Evolutionary conservation across 2,888 invertebrate species (phyloP).

Genomic region (Escarpia spicata): DNA sequence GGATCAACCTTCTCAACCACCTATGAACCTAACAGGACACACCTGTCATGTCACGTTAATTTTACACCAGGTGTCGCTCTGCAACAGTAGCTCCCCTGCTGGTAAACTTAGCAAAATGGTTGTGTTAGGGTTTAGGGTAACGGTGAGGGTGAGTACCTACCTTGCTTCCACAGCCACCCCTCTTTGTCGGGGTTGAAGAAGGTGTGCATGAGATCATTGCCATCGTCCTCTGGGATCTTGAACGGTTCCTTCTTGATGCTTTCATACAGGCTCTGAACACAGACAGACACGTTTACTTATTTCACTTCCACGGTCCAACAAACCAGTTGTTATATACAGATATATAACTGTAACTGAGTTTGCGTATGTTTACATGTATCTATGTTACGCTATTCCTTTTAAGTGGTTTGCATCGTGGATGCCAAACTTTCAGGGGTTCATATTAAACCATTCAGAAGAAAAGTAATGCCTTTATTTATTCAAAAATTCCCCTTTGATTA

Average conservation of each 20-base stretch:
- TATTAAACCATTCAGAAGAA: no score
- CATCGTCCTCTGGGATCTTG: slow-evolving; percentile 99
- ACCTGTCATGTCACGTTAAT: neutral
- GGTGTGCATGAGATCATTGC: slow-evolving; percentile 98
- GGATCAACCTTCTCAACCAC: neutral
- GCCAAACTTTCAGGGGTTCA: no score
- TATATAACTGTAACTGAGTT: no score
- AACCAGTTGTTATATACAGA: no score
- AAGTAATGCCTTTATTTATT: no score
- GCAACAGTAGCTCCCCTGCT: neutral
- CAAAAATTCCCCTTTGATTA: no score
- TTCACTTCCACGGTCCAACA: no score
- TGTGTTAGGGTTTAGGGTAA: neutral
- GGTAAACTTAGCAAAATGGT: neutral
- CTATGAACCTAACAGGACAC: neutral
- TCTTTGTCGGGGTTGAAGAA: slow-evolving; percentile 99
- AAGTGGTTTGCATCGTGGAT: no score
- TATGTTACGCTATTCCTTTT: no score
- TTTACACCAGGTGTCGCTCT: neutral
- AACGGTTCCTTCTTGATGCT: slow-evolving; percentile 99
- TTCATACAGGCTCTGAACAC: slow-evolving; percentile 87
- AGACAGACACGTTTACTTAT: neutral
- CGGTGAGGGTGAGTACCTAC: slow-evolving; percentile 65
- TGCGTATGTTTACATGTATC: no score
- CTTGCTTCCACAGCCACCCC: slow-evolving; percentile 99